Evolutionary conservation across 2,888 invertebrate species (phyloP), one percentile per base, ranked within the genome.

Genomic region (Nasonovia ribisnigri): DNA sequence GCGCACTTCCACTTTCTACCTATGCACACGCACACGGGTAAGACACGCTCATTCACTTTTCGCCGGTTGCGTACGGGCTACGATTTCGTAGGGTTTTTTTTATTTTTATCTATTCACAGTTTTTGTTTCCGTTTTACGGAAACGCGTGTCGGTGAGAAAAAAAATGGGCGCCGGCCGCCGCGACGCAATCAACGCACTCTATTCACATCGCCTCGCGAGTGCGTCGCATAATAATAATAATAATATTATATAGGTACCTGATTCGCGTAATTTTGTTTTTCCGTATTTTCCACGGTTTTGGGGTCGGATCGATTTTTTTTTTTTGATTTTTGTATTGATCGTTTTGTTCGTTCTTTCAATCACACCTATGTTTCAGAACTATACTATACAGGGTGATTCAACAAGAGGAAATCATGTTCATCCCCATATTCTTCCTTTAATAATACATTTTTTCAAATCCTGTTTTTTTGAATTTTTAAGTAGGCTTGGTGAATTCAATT

Each of bases 1-100:
- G 48, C 88, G 84, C 67, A 90, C 93, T 93, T 93, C 93, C 60
- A 90, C 93, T 93, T 93, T 93, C 93, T 93, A 93, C 48, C 36
- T 36, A 36, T 29, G 43, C 13, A 26, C 54, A 20, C 2, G n/a
- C 20, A 77, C 77, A 20, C 20, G 20, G 36, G 77, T 77, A 36
- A 20, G 8, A 4, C 77, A 20, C 8, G 36, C 60, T 92, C 92
- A 54, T 92, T 92, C 92, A n/a, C 88, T 92, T 88, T 92, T 77
- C 42, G 13, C 88, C 88, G 87, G 29, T 0, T 13, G 16, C 29
- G 0, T 36, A 77, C 10, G 67, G 42, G 57, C n/a, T 67, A n/a
- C 60, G 43, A 29, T 87, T 90, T 20, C 16, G 43, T 67, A 8
- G 88, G 54, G 48, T 77, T 84, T 84, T 48, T 90, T 67, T 90